These are phyloP conservation scores for Chaenocephalus aceratus DNA, from an alignment of 2,113 vertebrate species.

Conservation along the genomic window DNA sequence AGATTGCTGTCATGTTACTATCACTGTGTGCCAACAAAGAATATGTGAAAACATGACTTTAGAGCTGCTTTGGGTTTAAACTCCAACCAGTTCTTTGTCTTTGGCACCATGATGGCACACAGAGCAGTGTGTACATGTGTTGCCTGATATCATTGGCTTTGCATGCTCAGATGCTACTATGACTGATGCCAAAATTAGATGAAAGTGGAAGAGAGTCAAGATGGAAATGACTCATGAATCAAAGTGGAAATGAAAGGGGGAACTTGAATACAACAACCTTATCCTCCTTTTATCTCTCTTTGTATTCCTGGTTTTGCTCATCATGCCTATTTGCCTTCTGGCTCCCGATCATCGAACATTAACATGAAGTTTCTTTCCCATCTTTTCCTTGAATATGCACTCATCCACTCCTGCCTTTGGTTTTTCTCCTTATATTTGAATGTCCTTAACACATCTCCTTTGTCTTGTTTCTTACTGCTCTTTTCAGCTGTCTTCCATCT, in stretches of 20 bases:
- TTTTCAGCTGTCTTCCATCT: constrained; percentile 85
- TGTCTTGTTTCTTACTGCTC: constrained; percentile 19
- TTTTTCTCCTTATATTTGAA: background rate
- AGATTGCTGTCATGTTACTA: constrained; percentile 38
- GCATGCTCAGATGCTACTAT: constrained; percentile 59
- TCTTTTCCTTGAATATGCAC: background rate
- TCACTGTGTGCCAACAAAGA: constrained; percentile 65
- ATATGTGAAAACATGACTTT: constrained; percentile 11
- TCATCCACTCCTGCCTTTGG: background rate
- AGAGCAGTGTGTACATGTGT: constrained; percentile 29
- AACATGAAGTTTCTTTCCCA: constrained; percentile 10
- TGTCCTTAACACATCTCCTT: constrained; percentile 12
- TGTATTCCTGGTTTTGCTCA: constrained; percentile 49
- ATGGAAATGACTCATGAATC: constrained; percentile 9
- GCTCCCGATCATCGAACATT: constrained; percentile 6
- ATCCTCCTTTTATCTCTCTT: constrained; percentile 55
- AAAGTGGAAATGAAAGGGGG: constrained; percentile 47
- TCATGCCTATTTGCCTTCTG: constrained; percentile 16
- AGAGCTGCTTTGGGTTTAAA: background rate
- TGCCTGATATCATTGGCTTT: constrained; percentile 62
- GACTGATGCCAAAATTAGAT: constrained; percentile 33
- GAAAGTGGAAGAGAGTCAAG: constrained; percentile 23
- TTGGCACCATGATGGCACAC: constrained; percentile 57
- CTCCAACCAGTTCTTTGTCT: constrained; percentile 46
- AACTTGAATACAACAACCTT: constrained; percentile 21